These are phyloP conservation scores for Hypolimnas misippus DNA, from an alignment of 2,888 invertebrate genomes.

Conservation along the genomic window DNA sequence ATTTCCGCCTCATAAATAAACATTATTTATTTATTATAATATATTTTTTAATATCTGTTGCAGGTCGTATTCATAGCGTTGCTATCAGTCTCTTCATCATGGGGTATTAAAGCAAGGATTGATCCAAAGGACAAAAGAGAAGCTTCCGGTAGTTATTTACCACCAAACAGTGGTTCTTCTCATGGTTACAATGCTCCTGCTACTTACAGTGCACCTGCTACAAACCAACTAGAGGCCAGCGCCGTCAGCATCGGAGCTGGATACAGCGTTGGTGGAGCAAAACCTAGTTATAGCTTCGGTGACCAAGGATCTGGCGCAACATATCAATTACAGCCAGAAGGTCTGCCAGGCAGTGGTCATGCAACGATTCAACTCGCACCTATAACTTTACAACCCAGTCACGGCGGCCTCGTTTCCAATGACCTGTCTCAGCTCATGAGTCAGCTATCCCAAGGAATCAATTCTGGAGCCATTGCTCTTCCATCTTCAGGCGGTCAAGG, in stretches of 20 bases:
- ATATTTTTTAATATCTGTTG: conserved; percentile 52
- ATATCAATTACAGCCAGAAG: conserved; percentile 60
- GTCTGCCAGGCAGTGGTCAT: conserved; percentile 62
- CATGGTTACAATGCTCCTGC: conserved; percentile 51
- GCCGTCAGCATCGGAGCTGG: conserved; percentile 77
- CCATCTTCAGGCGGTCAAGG: conserved; percentile 62
- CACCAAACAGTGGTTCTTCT: conserved; percentile 47
- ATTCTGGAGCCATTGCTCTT: conserved; percentile 64
- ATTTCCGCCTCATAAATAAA: too few relatives aligned
- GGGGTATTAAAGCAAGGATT: conserved; percentile 61
- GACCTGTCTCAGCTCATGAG: conserved; percentile 75
- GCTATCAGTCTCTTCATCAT: conserved; percentile 66
- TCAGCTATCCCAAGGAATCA: conserved; percentile 68
- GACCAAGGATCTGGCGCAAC: conserved; percentile 56
- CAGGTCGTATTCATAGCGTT: conserved; percentile 72
- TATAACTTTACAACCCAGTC: conserved; percentile 65
- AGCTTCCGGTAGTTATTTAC: conserved; percentile 58
- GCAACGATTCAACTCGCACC: conserved; percentile 67
- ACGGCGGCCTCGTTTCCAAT: conserved; percentile 57
- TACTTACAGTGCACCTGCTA: conserved; percentile 48
- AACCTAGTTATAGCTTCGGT: conserved; percentile 44
- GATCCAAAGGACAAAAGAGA: conserved; percentile 75
- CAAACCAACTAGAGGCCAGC: conserved; percentile 69
- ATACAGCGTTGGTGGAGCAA: conserved; percentile 75
- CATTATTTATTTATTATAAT: conserved; percentile 13